Evolutionary conservation across 2,113 vertebrate species (phyloP).

Genomic region (Aepyceros melampus): DNA sequence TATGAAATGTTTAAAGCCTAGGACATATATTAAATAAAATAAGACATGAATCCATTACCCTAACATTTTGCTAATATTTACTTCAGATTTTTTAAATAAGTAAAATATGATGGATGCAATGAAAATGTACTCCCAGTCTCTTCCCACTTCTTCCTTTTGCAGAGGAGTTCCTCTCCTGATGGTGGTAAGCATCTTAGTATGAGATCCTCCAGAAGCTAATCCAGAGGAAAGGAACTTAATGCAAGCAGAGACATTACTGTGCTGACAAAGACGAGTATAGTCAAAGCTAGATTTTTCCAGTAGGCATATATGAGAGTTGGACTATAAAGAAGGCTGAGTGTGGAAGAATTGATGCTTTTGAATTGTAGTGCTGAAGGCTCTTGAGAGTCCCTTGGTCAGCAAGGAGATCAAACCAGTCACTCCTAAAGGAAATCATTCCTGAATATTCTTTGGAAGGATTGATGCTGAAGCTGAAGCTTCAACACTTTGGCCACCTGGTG

Average conservation of each 20-base stretch:
- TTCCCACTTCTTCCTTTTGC: background rate
- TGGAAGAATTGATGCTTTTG: background rate
- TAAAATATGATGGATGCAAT: background rate
- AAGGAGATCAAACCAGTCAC: background rate
- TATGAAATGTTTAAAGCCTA: background rate
- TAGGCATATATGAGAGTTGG: background rate
- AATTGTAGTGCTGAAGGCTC: background rate
- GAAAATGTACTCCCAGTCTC: background rate
- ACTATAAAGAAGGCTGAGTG: background rate
- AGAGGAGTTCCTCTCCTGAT: background rate
- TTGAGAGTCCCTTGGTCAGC: background rate
- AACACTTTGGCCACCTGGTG: background rate
- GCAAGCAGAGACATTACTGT: background rate
- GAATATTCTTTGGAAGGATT: background rate
- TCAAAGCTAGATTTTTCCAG: background rate
- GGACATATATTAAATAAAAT: background rate
- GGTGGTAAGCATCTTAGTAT: background rate
- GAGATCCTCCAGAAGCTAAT: background rate
- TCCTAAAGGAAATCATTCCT: background rate
- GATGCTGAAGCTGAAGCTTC: background rate
- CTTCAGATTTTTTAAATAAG: background rate
- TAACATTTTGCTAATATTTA: background rate
- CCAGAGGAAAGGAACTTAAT: background rate
- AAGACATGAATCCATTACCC: background rate
- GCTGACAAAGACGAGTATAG: background rate